Evolutionary conservation across 2,113 vertebrate species (phyloP), one percentile per base, ranked within the genome.

Genomic region (Phalacrocorax carbo): DNA sequence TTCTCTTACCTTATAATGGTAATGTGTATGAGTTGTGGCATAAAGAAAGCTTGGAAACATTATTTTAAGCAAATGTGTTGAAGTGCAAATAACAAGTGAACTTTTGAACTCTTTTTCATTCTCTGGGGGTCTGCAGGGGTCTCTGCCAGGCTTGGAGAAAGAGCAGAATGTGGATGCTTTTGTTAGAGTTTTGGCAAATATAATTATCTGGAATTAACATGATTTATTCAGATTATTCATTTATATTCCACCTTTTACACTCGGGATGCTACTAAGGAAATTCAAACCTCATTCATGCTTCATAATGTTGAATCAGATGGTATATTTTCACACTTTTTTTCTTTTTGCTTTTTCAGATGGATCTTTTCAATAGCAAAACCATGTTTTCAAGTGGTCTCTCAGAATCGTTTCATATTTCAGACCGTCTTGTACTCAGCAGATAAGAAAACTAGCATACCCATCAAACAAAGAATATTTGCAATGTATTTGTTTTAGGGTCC

Each of bases 51-150:
- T n/a, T 86, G 54, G 86, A 81, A 85, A 72, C 21, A 11, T 80
- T 82, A 82, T 75, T 95, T 87, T 58, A 91, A 80, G 64, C 40
- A 68, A 94, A 75, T 78, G 82, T 86, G 87, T 92, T 96, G 92
- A 96, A 95, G 94, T 94, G 96, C 88, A 96, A 96, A 92, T 88
- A 97, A 90, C 92, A 75, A 70, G 48, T 78, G 92, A 95, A 96
- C 94, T 96, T 83, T 86, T 92, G 95, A 96, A 95, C 93, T 93
- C 78, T 42, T 40, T 18, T 60, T 54, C 62, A 55, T 83, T 92
- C 94, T 85, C 88, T 55, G 29, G 61, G 65, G 82, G 64, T 68
- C 80, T 92, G 55, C 21, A 94, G 54, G 34, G 40, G 93, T 86
- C 69, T 90, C 57, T 93, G 90, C 88, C 76, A 88, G 82, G 55